phyloP scores from a whole-genome alignment of 2,113 vertebrate genomes.

The Grus americana region DNA sequence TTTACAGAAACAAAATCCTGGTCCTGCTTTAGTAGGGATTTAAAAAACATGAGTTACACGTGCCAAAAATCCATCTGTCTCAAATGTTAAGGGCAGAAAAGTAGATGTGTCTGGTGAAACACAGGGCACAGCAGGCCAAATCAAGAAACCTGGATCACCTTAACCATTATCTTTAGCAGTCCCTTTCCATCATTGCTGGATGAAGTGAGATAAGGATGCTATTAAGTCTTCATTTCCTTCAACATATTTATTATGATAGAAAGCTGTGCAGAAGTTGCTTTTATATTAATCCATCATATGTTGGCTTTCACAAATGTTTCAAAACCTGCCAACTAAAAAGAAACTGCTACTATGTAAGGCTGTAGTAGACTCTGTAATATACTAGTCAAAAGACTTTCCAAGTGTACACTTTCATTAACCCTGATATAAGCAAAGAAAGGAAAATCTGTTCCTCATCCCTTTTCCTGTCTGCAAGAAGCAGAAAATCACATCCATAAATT shows the following conservation, averaged over 20 bases:
- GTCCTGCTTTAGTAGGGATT: background rate
- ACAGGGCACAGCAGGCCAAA: background rate
- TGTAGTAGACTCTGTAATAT: background rate
- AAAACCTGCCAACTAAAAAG: background rate
- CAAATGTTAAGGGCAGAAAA: background rate
- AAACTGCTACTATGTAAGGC: background rate
- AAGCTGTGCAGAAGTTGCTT: background rate
- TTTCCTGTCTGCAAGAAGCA: background rate
- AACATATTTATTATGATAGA: background rate
- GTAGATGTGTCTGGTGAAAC: background rate
- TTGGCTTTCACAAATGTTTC: background rate
- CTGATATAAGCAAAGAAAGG: background rate
- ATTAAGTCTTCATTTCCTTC: background rate
- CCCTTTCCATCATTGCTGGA: background rate
- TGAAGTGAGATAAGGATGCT: background rate
- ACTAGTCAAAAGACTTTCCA: background rate
- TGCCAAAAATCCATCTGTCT: background rate
- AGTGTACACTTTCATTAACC: background rate
- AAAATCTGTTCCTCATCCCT: conserved; percentile 1
- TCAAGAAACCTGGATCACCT: background rate
- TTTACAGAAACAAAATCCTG: background rate
- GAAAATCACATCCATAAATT: background rate
- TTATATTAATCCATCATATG: background rate
- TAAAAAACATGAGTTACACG: background rate
- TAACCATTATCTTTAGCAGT: background rate